Evolutionary conservation across 1,140 invertebrate genomes (phyloP).

Genomic region (Aphaenogaster rudis): DNA sequence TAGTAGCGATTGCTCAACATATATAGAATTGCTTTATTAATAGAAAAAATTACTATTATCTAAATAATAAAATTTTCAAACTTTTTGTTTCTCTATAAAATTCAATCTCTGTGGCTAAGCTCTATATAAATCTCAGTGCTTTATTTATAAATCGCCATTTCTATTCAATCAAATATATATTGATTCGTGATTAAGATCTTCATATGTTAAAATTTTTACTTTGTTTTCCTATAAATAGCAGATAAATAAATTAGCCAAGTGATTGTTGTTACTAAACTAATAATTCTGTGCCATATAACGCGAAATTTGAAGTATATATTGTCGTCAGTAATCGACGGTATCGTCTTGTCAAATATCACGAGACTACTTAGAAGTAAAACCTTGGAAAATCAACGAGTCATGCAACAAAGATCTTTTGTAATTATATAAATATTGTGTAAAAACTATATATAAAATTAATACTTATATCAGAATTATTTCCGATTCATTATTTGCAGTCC

Average conservation of each 20-base stretch:
- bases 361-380: conserved; percentile 61
- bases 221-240: conserved; percentile 30
- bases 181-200: conserved; percentile 32
- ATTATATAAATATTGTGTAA: conserved; percentile 77
- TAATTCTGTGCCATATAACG: conserved; percentile 81
- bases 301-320: conserved; percentile 74
- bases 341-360: conserved; percentile 37
- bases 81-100: neutral
- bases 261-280: conserved; percentile 57
- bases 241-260: conserved; percentile 63
- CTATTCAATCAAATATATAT: conserved; percentile 24
- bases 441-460: conserved; percentile 77
- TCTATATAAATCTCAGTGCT: conserved; percentile 33
- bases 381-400: conserved; percentile 64
- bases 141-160: conserved; percentile 16
- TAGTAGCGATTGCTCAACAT: neutral
- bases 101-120: neutral
- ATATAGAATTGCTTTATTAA: neutral
- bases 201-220: conserved; percentile 17
- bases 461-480: conserved; percentile 60
- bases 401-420: conserved; percentile 75
- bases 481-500: conserved; percentile 60
- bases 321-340: conserved; percentile 39
- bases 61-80: conserved; percentile 18
- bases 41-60: neutral